Evolutionary conservation across 2,888 invertebrate species (phyloP).

Genomic region (Neria commutata): DNA sequence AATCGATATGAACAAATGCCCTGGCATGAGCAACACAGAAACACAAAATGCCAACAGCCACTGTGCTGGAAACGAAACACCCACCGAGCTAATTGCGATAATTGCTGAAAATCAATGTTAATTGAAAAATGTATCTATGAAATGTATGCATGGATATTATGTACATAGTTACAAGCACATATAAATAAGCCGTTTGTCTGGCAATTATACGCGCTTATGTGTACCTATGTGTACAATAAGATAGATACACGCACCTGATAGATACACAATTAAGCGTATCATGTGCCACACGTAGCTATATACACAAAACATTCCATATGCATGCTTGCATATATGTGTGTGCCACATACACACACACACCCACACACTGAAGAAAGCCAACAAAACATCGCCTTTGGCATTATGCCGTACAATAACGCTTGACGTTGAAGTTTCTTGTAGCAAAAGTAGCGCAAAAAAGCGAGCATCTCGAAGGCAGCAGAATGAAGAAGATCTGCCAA

Average conservation of each 20-base stretch:
- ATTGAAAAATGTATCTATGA: too few species aligned
- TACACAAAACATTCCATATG: too few species aligned
- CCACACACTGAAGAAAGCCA: not conserved
- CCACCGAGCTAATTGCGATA: too few species aligned
- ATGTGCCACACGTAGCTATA: not conserved
- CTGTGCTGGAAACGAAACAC: not conserved
- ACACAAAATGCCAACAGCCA: constrained; percentile 8
- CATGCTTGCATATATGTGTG: not conserved
- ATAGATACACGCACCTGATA: not conserved
- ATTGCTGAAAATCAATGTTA: too few species aligned
- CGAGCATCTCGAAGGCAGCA: constrained; percentile 12
- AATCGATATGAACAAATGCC: not conserved
- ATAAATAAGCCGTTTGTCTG: constrained; percentile 6
- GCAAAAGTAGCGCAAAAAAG: not conserved
- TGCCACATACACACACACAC: not conserved
- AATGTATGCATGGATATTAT: too few species aligned
- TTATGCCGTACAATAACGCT: not conserved
- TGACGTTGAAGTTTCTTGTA: not conserved
- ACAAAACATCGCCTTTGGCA: constrained; percentile 6
- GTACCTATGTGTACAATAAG: not conserved
- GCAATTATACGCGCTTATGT: too few species aligned
- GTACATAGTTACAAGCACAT: constrained; percentile 5
- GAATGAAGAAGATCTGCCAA: too few species aligned
- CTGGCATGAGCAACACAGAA: not conserved
- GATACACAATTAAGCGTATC: constrained; percentile 5